Percentiles rank a stretch among this genome's conserved stretches.
Evolutionary conservation across 2,888 invertebrate genomes (phyloP).

Genomic region (Drosophila rubida): DNA sequence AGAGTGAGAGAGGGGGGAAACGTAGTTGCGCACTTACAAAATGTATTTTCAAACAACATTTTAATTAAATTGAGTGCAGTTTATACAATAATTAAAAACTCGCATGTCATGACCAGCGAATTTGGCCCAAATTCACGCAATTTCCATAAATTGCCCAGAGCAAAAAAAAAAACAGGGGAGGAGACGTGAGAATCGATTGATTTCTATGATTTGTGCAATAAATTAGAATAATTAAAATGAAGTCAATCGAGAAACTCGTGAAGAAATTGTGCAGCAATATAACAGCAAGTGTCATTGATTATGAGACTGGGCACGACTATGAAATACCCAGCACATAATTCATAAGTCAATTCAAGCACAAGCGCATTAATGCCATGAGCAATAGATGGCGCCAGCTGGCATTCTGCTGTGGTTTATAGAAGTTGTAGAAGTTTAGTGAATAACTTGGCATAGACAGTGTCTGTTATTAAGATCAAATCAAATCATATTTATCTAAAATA

Average conservation of each 20-base stretch:
- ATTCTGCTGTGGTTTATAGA: not conserved
- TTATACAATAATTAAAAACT: constrained; percentile 55
- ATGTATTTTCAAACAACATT: no score
- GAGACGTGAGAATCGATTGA: not conserved
- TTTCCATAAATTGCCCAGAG: constrained; percentile 49
- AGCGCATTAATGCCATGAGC: no score
- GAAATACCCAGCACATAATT: not conserved
- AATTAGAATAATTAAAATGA: not conserved
- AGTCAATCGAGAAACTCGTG: not conserved
- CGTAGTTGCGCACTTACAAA: constrained; percentile 11
- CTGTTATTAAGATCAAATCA: no score
- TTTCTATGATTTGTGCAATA: not conserved
- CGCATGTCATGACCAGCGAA: constrained; percentile 33
- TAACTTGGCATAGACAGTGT: no score
- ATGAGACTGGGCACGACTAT: no score
- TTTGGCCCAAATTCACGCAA: constrained; percentile 36
- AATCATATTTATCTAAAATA: no score
- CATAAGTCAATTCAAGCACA: no score
- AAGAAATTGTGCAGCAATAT: not conserved
- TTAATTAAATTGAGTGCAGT: constrained; percentile 64
- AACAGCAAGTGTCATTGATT: no score
- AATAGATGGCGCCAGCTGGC: not conserved
- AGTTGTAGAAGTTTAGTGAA: no score
- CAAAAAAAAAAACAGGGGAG: no score
- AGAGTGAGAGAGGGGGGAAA: not conserved